Evolutionary conservation across 2,113 vertebrate species (phyloP), one percentile per base, ranked within the genome.

Genomic region (Urocolius indicus): DNA sequence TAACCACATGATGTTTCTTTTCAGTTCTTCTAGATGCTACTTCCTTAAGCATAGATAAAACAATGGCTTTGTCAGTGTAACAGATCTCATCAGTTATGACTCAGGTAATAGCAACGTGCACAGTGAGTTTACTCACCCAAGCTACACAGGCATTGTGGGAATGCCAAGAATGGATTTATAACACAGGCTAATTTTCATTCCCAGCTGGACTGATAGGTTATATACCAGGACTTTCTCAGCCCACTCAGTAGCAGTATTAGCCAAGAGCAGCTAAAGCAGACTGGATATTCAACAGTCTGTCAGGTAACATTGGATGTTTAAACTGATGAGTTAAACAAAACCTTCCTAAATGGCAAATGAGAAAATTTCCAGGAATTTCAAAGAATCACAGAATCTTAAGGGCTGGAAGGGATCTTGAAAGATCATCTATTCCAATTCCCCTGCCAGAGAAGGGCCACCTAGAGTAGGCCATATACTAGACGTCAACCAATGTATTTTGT

Each of bases 101-200:
- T 75, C 63, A 61, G 76, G 3, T 8, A 72, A 75, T 16, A 89
- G 46, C 68, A 81, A 43, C 11, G 51, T 0, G 1, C 36, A 66
- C n/a, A 74, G 67, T 52, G 9, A 46, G 17, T 73, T 92, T 94
- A 62, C 57, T 61, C n/a, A 52, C 65, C 29, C 61, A 71, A 76
- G 52, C 76, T 45, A 69, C 4, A 0, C 0, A 0, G 82, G n/a
- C 23, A 71, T 36, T 63, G 74, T 2, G 10, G 83, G 79, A 80
- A 90, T 19, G 68, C 23, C 49, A 81, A 54, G 63, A 81, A 78
- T 24, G 32, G 52, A 51, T 55, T 17, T 8, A 26, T 13, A 81
- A 68, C 15, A 26, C 38, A 9, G 52, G 43, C 13, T 90, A 30
- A 52, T 61, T 68, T 48, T 36, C 18, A 41, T 38, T 38, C 2